Base-by-base conservation (phyloP, 2,888 invertebrate genomes). In the Cryptophagus acutangulus region DNA sequence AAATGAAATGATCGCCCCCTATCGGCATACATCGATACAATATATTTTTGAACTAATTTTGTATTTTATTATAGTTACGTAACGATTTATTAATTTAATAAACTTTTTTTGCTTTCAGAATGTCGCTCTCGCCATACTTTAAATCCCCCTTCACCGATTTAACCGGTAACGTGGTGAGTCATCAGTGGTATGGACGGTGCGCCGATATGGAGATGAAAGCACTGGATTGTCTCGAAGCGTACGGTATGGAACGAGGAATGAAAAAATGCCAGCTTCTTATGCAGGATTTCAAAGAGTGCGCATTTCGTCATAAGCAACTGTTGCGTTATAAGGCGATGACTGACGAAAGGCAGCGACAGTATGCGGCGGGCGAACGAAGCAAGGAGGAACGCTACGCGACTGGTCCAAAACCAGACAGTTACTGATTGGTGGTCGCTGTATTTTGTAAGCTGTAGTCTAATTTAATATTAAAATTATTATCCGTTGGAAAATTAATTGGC, bases 181-280 rank as follows among this genome's bases (percentile, higher is more conserved):
- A 81, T 53, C 86, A 86, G 63, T 69, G 76, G 58, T 70, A 76
- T 55, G 79, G 79, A 14, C 62, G 67, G 15, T 90, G 89, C 59
- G 79, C 77, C 20, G 72, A 76, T 41, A 70, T 84, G 51, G 88
- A 89, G 69, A 70, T 82, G 62, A 74, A 76, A 17, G 77, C 79
- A 58, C 77, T 84, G 70, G 84, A 89, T 50, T 90, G 89, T 57
- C 59, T 87, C 33, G 87, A 89, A 59, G 89, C 87, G 2, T 87
- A 89, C 51, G 90, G 89, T 1, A 54, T 79, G 6, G 77, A 79
- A n/a, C 72, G 74, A 26, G 84, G 82, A 1, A 53, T 69, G 20
- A 58, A 58, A n/a, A 78, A 81, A 60, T 90, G 90, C 61, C 59
- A 66, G 2, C 65, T 72, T 36, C 63, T 84, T 4, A 73, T 83